Base-by-base conservation (phyloP, 2,888 invertebrate species). In the Galerucella nymphaeae region DNA sequence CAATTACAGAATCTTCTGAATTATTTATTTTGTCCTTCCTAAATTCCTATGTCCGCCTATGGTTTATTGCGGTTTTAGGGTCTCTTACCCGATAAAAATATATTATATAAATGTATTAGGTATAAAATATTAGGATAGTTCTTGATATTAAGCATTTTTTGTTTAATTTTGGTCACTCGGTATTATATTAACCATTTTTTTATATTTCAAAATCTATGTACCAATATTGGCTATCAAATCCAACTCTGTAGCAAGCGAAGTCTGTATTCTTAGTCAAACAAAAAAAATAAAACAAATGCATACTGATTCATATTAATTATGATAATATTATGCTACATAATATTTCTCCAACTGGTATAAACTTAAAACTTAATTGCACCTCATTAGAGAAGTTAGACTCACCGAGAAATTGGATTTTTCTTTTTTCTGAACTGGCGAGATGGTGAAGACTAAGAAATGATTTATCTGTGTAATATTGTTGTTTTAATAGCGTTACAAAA, bases 231-330 rank as follows among this genome's bases (percentile, higher is more conserved):
- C n/a, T 53, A 18, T 11, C n/a, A 18, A 53, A 16, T 10, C 53
- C 53, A 10, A 53, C 53, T 53, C 53, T 72, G 70, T 75, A 64
- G 65, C 65, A 65, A 58, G 18, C 59, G 61, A 70, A 70, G 16
- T 74, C n/a, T n/a, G 64, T 16, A 62, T 38, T n/a, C 58, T 69
- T 45, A 23, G 20, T 48, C 53, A 18, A 18, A 53, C 53, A 16
- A 59, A 70, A 71, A 75, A 76, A 64, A 69, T 71, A 30, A 68
- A 74, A 75, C 75, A 73, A 76, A 76, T 72, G 70, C 59, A 68
- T 61, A 74, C 57, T 75, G 77, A 77, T 76, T 75, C 75, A 72
- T 75, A 75, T 73, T 76, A 75, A 76, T 77, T 77, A 76, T 77
- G 77, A 73, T 77, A 73, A 76, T 77, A 71, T 75, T 74, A 72